Conservation (phyloP, 2,113 vertebrate species). For the Heterochromis multidens region DNA sequence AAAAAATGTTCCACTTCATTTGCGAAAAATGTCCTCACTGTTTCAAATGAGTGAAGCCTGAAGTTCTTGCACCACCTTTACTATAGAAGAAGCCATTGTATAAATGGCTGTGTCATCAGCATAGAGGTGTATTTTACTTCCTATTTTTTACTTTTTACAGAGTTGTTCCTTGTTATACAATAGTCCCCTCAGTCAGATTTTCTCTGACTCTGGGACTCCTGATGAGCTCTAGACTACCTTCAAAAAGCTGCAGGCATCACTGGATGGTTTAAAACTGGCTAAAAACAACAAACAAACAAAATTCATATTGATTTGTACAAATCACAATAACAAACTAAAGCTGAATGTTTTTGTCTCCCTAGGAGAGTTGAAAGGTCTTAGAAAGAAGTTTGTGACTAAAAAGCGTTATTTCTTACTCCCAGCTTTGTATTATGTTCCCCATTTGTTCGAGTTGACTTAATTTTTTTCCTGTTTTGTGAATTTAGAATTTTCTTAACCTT, state of each 20-base stretch:
- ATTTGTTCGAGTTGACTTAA: neutral
- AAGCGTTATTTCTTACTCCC: rapidly evolving
- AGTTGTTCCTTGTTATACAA: too few species aligned
- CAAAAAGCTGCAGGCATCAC: neutral
- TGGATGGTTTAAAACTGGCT: neutral
- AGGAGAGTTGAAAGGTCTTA: neutral
- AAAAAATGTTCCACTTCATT: neutral
- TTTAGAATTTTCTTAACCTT: neutral
- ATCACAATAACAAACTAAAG: neutral
- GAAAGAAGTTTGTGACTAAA: neutral
- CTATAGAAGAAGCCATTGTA: neutral
- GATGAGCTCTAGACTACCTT: neutral
- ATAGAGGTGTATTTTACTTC: too few species aligned
- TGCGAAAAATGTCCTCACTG: neutral
- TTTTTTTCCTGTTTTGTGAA: too few species aligned
- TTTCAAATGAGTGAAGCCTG: neutral
- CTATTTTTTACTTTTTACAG: too few species aligned
- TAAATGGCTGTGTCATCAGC: neutral
- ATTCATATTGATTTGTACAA: neutral
- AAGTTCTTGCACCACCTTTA: neutral
- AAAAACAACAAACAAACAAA: neutral
- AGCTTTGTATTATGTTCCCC: neutral
- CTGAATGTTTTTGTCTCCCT: neutral
- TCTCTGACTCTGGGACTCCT: neutral
- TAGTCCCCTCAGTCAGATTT: neutral